Evolutionary conservation across 2,797 vertebrate genomes (phyloP).

Genomic region (Mus caroli): DNA sequence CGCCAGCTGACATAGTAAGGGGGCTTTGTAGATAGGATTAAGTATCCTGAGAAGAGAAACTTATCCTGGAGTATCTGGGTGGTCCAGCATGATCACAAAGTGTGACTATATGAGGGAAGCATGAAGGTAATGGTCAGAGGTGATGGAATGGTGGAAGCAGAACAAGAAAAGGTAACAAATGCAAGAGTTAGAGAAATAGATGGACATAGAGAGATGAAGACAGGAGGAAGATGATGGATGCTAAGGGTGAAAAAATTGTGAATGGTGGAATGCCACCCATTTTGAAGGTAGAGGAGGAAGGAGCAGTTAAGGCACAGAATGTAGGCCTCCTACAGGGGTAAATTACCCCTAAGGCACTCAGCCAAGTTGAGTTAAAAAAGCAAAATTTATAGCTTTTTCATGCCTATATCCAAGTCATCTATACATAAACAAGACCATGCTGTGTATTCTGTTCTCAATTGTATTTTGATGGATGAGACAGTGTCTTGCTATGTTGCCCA

Average conservation of each 20-base stretch:
- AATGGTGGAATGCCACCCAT: neutral
- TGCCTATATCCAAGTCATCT: slow-evolving; percentile 38
- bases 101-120: neutral
- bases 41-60: neutral
- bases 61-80: slow-evolving; percentile 1
- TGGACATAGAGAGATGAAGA: neutral
- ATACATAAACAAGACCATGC: neutral
- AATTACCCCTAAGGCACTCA: neutral
- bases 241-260: neutral
- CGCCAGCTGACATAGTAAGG: slow-evolving; percentile 27
- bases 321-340: neutral
- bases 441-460: neutral
- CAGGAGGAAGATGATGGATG: neutral
- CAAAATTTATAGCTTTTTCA: neutral
- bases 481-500: neutral
- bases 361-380: neutral
- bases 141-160: neutral
- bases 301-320: neutral
- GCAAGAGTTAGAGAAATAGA: neutral
- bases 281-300: slow-evolving; percentile 10
- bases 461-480: neutral
- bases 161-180: slow-evolving; percentile 15
- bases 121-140: neutral
- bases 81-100: neutral
- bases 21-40: neutral